phyloP scores from a whole-genome alignment of 2,797 vertebrate species.

The Craterocephalus amniculus region DNA sequence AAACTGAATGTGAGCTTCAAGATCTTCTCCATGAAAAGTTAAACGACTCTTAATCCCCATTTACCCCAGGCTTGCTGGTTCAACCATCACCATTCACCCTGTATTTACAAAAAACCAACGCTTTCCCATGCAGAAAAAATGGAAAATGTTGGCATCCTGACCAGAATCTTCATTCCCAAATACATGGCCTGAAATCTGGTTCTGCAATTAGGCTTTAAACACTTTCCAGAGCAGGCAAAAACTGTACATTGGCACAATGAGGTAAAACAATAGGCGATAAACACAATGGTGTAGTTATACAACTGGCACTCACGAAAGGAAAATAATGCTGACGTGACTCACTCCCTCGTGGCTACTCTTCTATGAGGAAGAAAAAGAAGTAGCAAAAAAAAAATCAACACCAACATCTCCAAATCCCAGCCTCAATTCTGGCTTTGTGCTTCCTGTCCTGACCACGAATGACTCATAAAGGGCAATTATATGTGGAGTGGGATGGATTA shows the following conservation, averaged over 20 bases:
- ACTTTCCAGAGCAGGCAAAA: slow-evolving; percentile 56
- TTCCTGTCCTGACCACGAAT: slow-evolving; percentile 63
- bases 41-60: slow-evolving; percentile 22
- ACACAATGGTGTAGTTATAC: slow-evolving; percentile 66
- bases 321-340: slow-evolving; percentile 68
- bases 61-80: slow-evolving; percentile 15
- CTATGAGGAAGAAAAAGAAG: slow-evolving; percentile 57
- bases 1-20: slow-evolving; percentile 11
- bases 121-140: slow-evolving; percentile 42
- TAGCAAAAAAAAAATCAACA: slow-evolving; percentile 23
- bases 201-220: slow-evolving; percentile 54
- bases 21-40: slow-evolving; percentile 12
- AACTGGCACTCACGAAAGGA: slow-evolving; percentile 56
- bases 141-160: background rate
- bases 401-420: slow-evolving; percentile 51
- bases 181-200: slow-evolving; percentile 38
- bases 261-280: slow-evolving; percentile 69
- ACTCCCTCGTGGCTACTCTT: slow-evolving; percentile 57
- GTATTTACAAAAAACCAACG: slow-evolving; percentile 18
- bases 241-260: slow-evolving; percentile 29
- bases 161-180: slow-evolving; percentile 6
- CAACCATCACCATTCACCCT: slow-evolving; percentile 13
- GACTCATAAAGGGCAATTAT: slow-evolving; percentile 67
- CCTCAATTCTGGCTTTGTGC: slow-evolving; percentile 57
- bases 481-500: slow-evolving; percentile 30